Evolutionary conservation across 2,797 vertebrate genomes (phyloP).

Genomic region (Eleutherodactylus coqui): DNA sequence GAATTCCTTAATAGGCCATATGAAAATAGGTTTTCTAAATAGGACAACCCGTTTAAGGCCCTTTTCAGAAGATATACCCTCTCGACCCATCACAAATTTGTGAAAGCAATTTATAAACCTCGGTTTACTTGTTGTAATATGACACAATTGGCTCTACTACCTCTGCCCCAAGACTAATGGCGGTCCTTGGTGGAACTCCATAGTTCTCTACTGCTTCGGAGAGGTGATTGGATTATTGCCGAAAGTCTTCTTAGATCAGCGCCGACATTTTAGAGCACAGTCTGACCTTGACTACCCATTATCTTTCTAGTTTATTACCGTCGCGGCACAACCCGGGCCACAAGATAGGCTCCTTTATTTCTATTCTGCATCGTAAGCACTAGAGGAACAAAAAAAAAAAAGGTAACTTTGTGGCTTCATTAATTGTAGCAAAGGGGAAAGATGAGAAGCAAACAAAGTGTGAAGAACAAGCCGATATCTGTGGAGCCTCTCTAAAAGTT

Average conservation of each 20-base stretch:
- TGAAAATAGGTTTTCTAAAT: no score
- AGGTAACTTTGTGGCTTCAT: constrained; percentile 39
- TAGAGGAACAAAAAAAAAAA: not conserved
- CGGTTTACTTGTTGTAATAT: not conserved
- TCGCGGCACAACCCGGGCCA: not conserved
- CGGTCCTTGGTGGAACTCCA: not conserved
- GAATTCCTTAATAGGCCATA: no score
- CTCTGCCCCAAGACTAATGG: not conserved
- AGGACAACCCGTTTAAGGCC: no score
- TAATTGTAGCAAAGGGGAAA: constrained; percentile 60
- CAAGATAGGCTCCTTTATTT: constrained; percentile 15
- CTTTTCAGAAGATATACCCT: no score
- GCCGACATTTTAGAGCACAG: not conserved
- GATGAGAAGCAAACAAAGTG: constrained; percentile 49
- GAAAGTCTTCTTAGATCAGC: not conserved
- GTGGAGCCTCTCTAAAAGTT: constrained; percentile 63
- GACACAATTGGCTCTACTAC: not conserved
- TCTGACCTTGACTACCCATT: constrained; percentile 33
- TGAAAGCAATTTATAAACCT: no score
- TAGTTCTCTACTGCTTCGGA: not conserved
- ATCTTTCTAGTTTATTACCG: not conserved
- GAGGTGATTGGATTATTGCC: not conserved
- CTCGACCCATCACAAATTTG: no score
- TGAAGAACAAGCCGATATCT: constrained; percentile 57
- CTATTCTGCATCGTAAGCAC: constrained; percentile 22